Percentiles rank a stretch among this genome's conserved stretches.
These are phyloP conservation scores for Patella vulgata DNA, from an alignment of 1,140 invertebrate species.

Conservation along the genomic window DNA sequence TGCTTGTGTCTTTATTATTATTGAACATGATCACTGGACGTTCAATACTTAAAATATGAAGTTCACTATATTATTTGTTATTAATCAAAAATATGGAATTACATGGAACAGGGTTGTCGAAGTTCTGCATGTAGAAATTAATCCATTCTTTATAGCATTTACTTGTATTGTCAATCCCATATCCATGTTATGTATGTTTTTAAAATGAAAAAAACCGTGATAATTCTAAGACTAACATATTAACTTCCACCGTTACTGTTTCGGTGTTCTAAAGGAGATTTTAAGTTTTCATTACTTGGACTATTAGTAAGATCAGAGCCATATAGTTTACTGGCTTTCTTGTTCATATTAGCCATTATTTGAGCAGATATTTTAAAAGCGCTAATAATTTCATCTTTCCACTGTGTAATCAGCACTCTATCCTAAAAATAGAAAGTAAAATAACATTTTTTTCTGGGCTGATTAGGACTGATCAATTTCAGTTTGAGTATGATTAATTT, in stretches of 20 bases:
- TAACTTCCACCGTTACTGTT: conserved; percentile 56
- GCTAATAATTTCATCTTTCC: conserved; percentile 67
- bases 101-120: too few relatives aligned
- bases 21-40: too few relatives aligned
- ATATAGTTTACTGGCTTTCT: conserved; percentile 66
- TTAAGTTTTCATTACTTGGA: conserved; percentile 52
- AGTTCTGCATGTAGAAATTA: too few relatives aligned
- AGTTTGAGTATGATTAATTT: neutral
- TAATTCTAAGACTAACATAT: too few relatives aligned
- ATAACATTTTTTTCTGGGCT: neutral
- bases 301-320: conserved; percentile 60
- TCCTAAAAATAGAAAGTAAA: conserved; percentile 55
- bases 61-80: too few relatives aligned
- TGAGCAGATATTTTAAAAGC: conserved; percentile 63
- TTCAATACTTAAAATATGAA: too few relatives aligned
- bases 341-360: conserved; percentile 67
- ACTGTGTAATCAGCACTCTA: conserved; percentile 65
- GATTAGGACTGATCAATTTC: neutral
- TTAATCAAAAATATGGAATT: too few relatives aligned
- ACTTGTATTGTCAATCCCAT: too few relatives aligned
- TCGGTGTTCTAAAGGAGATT: conserved; percentile 59
- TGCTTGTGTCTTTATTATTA: too few relatives aligned
- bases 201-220: too few relatives aligned
- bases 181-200: too few relatives aligned
- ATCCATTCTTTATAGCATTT: too few relatives aligned